Evolutionary conservation across 2,888 invertebrate species (phyloP), one percentile per base, ranked within the genome.

Genomic region (Rhagonycha fulva): DNA sequence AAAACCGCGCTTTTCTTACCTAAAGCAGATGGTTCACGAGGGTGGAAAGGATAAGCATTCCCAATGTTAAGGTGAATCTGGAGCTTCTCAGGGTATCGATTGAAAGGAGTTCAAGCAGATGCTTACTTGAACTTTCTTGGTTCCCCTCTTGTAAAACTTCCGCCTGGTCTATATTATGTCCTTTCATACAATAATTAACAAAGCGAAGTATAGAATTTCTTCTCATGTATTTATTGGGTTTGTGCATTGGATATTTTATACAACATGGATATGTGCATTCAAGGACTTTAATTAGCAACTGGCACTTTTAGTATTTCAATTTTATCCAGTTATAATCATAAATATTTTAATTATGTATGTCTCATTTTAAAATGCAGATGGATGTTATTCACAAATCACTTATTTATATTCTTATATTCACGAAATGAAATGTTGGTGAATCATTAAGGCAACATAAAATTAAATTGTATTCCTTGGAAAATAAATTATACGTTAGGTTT

Each of bases 41-140:
- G 77, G 77, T 75, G 77, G 77, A 80, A 75, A 74, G 76, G 78
- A 78, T 77, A 77, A 76, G 71, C 75, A 75, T 76, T 70, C 76
- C 78, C 75, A 67, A 73, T 75, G 76, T 66, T 73, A 74, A 78
- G 75, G 75, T 76, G 76, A 76, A 75, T 77, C 77, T 78, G 76
- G 73, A 71, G 77, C 71, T 77, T 80, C 77, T 76, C 26, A 66
- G 76, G 75, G 73, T 81, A 81, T 81, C 80, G 81, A 81, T 80
- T 80, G 81, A 79, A 81, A 80, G 80, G 80, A 81, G 80, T 80
- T 80, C 80, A 71, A 77, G 79, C 80, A 81, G 81, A 80, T 81
- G 81, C 79, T 79, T 75, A 79, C 75, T 77, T 76, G 80, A 76
- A 75, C 77, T 76, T 78, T 74, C 80, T 78, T 74, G 76, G 77